phyloP scores from a whole-genome alignment of 2,888 invertebrate genomes.

The Odontothrips loti region DNA sequence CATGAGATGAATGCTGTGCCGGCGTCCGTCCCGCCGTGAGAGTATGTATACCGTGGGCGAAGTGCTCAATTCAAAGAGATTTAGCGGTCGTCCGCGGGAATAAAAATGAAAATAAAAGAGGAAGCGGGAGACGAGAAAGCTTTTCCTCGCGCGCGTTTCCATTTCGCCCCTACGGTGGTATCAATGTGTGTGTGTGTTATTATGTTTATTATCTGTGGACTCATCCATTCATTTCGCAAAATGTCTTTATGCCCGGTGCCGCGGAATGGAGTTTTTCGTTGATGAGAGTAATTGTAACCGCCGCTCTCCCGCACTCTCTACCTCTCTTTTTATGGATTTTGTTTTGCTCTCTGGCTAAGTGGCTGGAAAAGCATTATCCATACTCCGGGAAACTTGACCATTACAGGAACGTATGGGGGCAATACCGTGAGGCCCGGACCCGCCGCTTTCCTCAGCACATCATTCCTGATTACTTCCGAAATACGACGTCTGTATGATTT shows the following conservation, averaged over 20 bases:
- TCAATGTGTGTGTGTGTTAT: neutral
- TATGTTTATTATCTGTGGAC: conserved; percentile 14
- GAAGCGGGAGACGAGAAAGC: too few species aligned
- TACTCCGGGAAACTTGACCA: neutral
- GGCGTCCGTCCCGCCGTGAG: too few species aligned
- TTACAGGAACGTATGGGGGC: neutral
- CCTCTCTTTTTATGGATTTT: neutral
- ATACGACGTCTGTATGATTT: too few species aligned
- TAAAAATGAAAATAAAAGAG: too few species aligned
- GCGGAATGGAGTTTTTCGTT: neutral
- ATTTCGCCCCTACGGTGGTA: neutral
- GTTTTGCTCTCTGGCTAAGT: neutral
- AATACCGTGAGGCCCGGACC: too few species aligned
- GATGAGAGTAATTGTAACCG: conserved; percentile 22
- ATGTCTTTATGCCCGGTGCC: conserved; percentile 4
- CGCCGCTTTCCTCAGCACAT: too few species aligned
- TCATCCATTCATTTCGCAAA: conserved; percentile 20
- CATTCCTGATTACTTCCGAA: too few species aligned
- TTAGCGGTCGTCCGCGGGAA: neutral
- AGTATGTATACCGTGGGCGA: too few species aligned
- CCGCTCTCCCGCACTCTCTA: neutral
- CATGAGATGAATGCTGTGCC: too few species aligned
- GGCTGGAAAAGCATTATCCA: neutral
- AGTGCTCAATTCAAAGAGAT: neutral
- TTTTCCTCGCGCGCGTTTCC: neutral